Evolutionary conservation across 2,113 vertebrate species (phyloP).

Genomic region (Eptatretus burgeri): DNA sequence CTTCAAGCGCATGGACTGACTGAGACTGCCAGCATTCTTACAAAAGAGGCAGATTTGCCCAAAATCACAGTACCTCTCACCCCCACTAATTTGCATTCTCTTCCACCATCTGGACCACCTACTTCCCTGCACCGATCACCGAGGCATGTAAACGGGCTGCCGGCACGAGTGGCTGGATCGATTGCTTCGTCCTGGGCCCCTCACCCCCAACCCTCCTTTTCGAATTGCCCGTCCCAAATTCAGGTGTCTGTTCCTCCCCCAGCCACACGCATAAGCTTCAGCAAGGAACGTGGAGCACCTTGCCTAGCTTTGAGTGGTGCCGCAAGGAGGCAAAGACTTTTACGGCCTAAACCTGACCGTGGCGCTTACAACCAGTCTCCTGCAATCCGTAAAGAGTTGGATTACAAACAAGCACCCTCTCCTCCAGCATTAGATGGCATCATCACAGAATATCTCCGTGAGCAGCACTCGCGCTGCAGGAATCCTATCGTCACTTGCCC

Average conservation of each 20-base stretch:
- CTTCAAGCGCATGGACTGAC: slow-evolving; percentile 73
- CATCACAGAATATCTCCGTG: slow-evolving; percentile 90
- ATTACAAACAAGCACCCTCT: slow-evolving; percentile 67
- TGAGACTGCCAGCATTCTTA: slow-evolving; percentile 46
- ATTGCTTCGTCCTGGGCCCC: slow-evolving; percentile 27
- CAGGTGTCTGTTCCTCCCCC: too few species aligned
- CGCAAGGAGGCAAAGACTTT: slow-evolving; percentile 38
- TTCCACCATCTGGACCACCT: slow-evolving; percentile 21
- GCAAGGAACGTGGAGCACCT: slow-evolving; percentile 43
- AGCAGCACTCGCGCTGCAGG: slow-evolving; percentile 94
- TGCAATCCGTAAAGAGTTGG: slow-evolving; percentile 89
- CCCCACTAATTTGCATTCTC: slow-evolving; percentile 26
- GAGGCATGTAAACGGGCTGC: slow-evolving; percentile 54
- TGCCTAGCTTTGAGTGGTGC: slow-evolving; percentile 20
- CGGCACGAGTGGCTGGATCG: slow-evolving; percentile 25
- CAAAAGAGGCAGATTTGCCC: slow-evolving; percentile 72
- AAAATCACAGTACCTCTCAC: slow-evolving; percentile 19
- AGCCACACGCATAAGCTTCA: slow-evolving; percentile 45
- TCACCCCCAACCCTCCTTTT: slow-evolving; percentile 18
- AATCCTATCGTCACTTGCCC: slow-evolving; percentile 95
- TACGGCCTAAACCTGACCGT: slow-evolving; percentile 87
- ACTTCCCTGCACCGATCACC: slow-evolving; percentile 43
- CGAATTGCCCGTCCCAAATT: background rate
- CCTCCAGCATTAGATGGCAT: slow-evolving; percentile 85
- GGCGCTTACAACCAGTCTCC: slow-evolving; percentile 92